A percentile compares a stretch with the other conserved stretches of the same genome.
Evolutionary conservation across 2,797 vertebrate genomes (phyloP).

Genomic region (Taenioides sp.): DNA sequence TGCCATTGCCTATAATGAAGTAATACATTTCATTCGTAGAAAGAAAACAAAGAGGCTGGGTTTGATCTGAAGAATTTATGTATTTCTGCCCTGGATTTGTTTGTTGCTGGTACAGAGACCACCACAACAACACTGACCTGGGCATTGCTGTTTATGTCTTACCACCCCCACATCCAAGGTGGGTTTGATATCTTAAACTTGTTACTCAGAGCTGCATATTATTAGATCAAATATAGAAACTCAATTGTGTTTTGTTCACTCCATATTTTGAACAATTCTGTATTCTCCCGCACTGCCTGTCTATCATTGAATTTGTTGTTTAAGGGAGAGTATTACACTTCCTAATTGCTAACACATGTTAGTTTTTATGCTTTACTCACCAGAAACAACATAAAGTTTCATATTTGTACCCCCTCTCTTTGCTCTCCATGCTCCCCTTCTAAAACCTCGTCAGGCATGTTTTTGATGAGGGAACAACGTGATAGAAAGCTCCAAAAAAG

Average conservation of each 20-base stretch:
- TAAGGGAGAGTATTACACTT: too few species aligned
- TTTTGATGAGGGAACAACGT: not conserved
- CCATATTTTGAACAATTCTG: too few species aligned
- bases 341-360: too few species aligned
- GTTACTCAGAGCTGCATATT: not conserved
- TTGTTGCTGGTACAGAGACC: conserved; percentile 76
- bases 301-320: not conserved
- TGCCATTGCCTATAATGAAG: not conserved
- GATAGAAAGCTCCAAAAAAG: too few species aligned
- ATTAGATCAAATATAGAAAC: not conserved
- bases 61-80: conserved; percentile 73
- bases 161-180: conserved; percentile 82
- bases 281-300: not conserved
- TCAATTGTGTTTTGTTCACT: not conserved
- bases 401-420: too few species aligned
- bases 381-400: too few species aligned
- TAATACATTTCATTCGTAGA: conserved; percentile 17
- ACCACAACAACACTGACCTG: conserved; percentile 78
- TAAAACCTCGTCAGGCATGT: too few species aligned
- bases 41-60: conserved; percentile 55
- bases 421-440: too few species aligned
- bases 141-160: conserved; percentile 81
- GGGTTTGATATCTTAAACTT: not conserved
- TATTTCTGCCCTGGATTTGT: conserved; percentile 71
- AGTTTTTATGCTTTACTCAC: too few species aligned